Evolutionary conservation across 1,140 invertebrate species (phyloP), one percentile per base, ranked within the genome.

Genomic region (Adoxophyes honmai): DNA sequence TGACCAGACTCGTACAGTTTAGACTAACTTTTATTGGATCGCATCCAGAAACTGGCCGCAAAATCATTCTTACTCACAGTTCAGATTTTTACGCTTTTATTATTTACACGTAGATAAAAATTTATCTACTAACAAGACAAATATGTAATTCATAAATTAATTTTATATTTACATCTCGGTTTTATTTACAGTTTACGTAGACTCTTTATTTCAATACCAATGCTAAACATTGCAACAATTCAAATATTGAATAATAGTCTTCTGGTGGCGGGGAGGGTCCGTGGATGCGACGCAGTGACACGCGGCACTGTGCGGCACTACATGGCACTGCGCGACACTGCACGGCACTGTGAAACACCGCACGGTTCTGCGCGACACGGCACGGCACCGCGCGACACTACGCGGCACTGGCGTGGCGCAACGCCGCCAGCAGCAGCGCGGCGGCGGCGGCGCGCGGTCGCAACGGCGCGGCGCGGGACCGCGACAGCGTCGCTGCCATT

Each of bases 401-500:
- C 10, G 15, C 11, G 13, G 37, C 21, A 35, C 18, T 18, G 7
- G 9, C 16, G 39, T 16, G 37, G 53, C 56, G 35, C 1, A 7
- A n/a, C n/a, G 53, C 36, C 36, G 42, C 13, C 16, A 33, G 42
- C 8, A 37, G 13, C 55, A 54, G 44, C 42, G 65, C 34, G 35
- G 13, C 35, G 48, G 59, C 34, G 34, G 8, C 38, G 21, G n/a
- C 35, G 48, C 15, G 15, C 51, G 37, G 44, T 38, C 34, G 52
- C 1, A 10, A 39, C 35, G 34, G 21, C 16, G 13, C 9, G 48
- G 21, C 21, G 53, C 52, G 11, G 37, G 52, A 60, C 38, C 39
- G 38, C 52, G 38, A 39, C 51, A 82, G 60, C 18, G 79, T 81
- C 34, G 81, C 79, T 33, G 81, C 81, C 81, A 83, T 85, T 60